Evolutionary conservation across 2,113 vertebrate genomes (phyloP), one percentile per base, ranked within the genome.

Genomic region (Podarcis raffonei): DNA sequence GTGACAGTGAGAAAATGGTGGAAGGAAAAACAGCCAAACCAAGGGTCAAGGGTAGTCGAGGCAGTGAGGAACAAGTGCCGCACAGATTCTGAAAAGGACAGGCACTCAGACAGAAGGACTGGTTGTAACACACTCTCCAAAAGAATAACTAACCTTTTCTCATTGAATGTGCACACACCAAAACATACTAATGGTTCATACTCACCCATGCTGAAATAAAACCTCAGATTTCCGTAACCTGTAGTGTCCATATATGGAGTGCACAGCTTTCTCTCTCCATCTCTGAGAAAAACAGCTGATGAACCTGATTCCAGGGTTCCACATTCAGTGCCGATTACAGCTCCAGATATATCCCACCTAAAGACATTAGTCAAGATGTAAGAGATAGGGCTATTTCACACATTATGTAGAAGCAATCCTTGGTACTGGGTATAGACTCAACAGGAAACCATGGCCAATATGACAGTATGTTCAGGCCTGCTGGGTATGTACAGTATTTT

Each of bases 181-280:
- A 42, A 48, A n/a, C 83, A 30, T 57, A 22, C 57, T n/a, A 91
- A 69, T 79, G 82, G 62, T 35, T 90, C 66, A 72, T 90, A 95
- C 97, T 92, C 94, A 99, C 99, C 99, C 98, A 99, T 99, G 78
- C 97, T 96, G 71, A 99, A 99, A 97, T 98, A 96, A 97, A 99
- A 98, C 48, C 99, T 97, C 76, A 99, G 97, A 97, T 99, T 99
- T 87, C 99, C 99, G 23, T 98, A 99, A 65, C 97, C 97, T 0
- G 98, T 99, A 71, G 98, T 98, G 93, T 99, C 98, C 94, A 99
- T 96, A 93, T 98, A 98, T 0, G 99, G 98, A 20, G 98, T 99
- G 85, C 99, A 99, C 86, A 98, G 91, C 94, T 97, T 98, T 89
- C 99, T 98, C 89, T 97, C 97, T 80, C 98, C 98, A 2, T 98